Evolutionary conservation across 2,113 vertebrate species (phyloP), one percentile per base, ranked within the genome.

Genomic region (Mystacornis crossleyi): DNA sequence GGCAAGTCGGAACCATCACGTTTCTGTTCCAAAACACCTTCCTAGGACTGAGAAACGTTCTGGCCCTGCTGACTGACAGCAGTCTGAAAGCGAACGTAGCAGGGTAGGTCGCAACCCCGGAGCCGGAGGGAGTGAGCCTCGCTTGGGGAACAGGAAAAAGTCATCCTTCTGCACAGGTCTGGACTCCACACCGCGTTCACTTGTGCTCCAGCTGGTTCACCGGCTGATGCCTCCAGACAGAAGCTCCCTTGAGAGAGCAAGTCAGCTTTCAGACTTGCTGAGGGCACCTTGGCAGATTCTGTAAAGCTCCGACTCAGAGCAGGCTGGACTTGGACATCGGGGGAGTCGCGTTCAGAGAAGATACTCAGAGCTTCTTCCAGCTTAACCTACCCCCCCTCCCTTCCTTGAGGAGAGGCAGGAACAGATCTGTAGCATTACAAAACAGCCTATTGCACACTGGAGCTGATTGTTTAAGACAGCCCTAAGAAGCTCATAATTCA

Each of bases 401-500:
- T 57, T 47, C 26, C 61, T 78, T 42, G 78, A 80, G 70, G 53
- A 69, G 67, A 79, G 42, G 71, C 81, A 92, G 31, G 47, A 90
- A 50, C 47, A 93, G 78, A 62, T 43, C 73, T 0, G 1, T n/a
- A 42, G 74, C 40, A 6, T 93, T 94, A 92, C 89, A 89, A 89
- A 97, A 91, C 81, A 65, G 81, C 28, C 81, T 93, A 87, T 1
- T 74, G 81, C 95, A 95, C 60, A 48, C 66, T 80, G 70, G 47
- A 89, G 85, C 88, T 75, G 73, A 87, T 66, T 70, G 74, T 95
- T 93, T 95, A 90, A 94, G 95, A 94, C 71, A 90, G 82, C 31
- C 70, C 80, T 89, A 84, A 96, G 88, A 14, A 91, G 69, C 83
- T 75, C 54, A 43, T 86, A 94, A 95, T 92, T 96, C 93, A 94